These are phyloP conservation scores for Drosophila takahashii DNA, from an alignment of 1,140 invertebrate species.

Conservation along the genomic window DNA sequence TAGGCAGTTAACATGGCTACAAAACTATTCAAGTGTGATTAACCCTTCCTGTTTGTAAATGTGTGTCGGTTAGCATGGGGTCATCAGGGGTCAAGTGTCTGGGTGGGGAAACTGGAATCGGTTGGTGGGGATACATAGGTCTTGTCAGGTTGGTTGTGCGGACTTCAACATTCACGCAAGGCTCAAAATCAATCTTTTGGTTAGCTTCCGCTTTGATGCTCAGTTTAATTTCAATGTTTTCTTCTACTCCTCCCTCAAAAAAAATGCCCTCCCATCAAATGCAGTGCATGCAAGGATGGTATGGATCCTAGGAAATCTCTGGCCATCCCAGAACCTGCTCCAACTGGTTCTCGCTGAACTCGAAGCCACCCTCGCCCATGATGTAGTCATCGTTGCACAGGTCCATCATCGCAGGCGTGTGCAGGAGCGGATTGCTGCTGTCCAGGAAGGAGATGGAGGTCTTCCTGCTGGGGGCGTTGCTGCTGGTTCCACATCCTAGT, in stretches of 20 bases:
- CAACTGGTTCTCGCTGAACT: constrained; percentile 63
- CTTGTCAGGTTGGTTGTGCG: constrained; percentile 1
- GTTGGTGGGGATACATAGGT: constrained; percentile 3
- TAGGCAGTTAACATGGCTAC: constrained; percentile 80
- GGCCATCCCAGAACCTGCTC: constrained; percentile 68
- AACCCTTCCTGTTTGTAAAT: constrained; percentile 64
- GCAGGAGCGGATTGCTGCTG: constrained; percentile 75
- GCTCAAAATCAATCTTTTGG: constrained; percentile 68
- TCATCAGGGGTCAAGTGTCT: constrained; percentile 14
- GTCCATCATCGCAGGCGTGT: constrained; percentile 70
- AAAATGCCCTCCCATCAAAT: constrained; percentile 29
- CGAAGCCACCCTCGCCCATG: constrained; percentile 59
- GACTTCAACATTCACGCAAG: constrained; percentile 34
- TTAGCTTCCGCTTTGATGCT: constrained; percentile 49
- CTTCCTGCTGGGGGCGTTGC: constrained; percentile 57
- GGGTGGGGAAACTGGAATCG: neutral
- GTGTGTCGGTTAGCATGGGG: constrained; percentile 43
- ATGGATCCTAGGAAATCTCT: constrained; percentile 44
- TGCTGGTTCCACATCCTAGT: constrained; percentile 1
- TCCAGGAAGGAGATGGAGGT: constrained; percentile 73
- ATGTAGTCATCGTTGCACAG: constrained; percentile 80
- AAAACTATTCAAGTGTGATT: constrained; percentile 76
- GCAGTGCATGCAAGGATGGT: constrained; percentile 33
- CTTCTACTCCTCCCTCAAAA: constrained; percentile 9
- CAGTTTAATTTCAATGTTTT: constrained; percentile 44